Evolutionary conservation across 2,113 vertebrate genomes (phyloP).

Genomic region (Mystacornis crossleyi): DNA sequence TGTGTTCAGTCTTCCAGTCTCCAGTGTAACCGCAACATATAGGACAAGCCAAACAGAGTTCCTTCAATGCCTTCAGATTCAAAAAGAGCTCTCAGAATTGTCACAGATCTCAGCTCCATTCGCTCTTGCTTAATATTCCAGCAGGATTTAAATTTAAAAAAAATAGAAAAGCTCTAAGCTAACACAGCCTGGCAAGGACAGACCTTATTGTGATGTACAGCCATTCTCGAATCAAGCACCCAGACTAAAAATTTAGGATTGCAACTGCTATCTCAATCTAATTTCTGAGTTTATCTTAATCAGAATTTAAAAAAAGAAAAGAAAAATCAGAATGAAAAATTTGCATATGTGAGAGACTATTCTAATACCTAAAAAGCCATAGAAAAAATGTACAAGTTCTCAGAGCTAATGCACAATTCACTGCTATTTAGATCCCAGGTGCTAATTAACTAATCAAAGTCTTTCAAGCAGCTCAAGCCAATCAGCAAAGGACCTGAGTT

Average conservation of each 20-base stretch:
- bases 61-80: background rate
- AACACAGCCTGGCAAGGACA: background rate
- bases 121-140: background rate
- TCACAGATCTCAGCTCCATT: background rate
- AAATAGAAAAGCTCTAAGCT: background rate
- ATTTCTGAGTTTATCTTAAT: background rate
- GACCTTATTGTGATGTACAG: background rate
- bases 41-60: background rate
- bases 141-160: background rate
- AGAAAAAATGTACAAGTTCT: background rate
- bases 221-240: background rate
- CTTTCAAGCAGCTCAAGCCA: background rate
- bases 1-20: background rate
- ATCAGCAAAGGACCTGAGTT: background rate
- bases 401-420: background rate
- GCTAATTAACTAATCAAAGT: background rate
- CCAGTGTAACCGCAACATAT: background rate
- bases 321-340: background rate
- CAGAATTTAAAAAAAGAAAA: background rate
- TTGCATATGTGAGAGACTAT: background rate
- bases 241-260: background rate
- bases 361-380: background rate
- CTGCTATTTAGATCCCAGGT: background rate
- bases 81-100: background rate
- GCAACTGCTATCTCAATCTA: background rate